These are phyloP conservation scores for Norana najaformis DNA, from an alignment of 2,888 invertebrate genomes.

Conservation along the genomic window DNA sequence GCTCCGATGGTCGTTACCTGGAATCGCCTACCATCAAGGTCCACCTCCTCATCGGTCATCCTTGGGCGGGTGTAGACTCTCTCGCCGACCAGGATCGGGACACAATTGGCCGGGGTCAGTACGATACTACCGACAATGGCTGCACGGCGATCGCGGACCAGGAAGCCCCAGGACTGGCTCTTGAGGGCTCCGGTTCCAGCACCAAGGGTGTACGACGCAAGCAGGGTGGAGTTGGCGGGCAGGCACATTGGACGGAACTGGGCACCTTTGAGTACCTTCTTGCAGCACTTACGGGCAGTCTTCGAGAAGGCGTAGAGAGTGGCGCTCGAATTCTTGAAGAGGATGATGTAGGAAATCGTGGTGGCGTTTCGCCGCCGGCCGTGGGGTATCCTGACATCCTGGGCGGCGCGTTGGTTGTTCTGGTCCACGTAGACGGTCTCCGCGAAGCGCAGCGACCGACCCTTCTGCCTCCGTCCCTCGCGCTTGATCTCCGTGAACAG, in stretches of 20 bases:
- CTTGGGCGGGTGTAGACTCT: neutral
- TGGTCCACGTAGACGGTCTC: constrained; percentile 17
- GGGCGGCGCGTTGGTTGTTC: neutral
- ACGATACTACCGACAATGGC: neutral
- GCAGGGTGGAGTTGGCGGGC: constrained; percentile 16
- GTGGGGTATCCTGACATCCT: neutral
- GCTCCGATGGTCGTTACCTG: neutral
- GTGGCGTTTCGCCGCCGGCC: neutral
- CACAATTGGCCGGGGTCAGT: neutral
- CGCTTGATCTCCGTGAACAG: neutral
- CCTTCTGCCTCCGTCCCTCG: neutral
- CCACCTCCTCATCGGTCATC: neutral
- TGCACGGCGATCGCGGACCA: neutral
- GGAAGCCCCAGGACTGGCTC: neutral
- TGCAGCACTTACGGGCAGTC: neutral
- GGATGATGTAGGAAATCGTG: neutral
- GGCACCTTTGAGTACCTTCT: neutral
- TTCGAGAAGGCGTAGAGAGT: neutral
- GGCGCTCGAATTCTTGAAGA: neutral
- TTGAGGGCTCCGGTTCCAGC: neutral
- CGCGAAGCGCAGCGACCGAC: neutral
- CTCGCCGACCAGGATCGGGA: neutral
- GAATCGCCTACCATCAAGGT: neutral
- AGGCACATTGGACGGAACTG: constrained; percentile 15
- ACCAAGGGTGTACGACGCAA: neutral